phyloP scores from a whole-genome alignment of 2,888 invertebrate species.

The Omphaloscelis lunosa region DNA sequence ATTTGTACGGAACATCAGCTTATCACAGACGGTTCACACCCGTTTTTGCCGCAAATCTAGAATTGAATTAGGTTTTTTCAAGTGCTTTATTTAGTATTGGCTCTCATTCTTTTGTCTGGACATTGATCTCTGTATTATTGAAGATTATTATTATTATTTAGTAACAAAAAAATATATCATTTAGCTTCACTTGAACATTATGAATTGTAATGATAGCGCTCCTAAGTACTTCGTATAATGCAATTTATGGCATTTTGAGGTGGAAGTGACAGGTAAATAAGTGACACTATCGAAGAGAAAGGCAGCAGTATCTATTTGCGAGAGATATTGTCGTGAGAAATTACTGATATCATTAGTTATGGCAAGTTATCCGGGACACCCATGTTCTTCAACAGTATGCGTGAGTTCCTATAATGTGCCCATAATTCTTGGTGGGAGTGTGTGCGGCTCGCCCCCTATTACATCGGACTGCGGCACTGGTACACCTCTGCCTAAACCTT shows the following conservation, averaged over 20 bases:
- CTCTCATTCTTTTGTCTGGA: not conserved
- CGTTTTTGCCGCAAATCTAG: conserved; percentile 24
- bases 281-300: conserved; percentile 14
- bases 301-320: conserved; percentile 4
- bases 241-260: conserved; percentile 5
- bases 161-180: not conserved
- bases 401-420: not conserved
- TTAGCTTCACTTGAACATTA: not conserved
- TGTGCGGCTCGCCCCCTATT: too few species aligned
- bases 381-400: not conserved
- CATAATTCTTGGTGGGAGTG: too few species aligned
- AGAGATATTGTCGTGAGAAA: conserved; percentile 4
- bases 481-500: too few species aligned
- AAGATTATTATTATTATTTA: not conserved
- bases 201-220: not conserved
- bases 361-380: not conserved
- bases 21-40: not conserved
- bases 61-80: conserved; percentile 16
- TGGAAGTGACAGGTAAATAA: conserved; percentile 2
- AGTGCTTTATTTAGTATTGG: not conserved
- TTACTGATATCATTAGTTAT: conserved; percentile 17
- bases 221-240: not conserved
- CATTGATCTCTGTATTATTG: not conserved
- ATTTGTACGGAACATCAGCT: conserved; percentile 7
- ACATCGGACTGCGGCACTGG: too few species aligned